Conservation (phyloP, 2,113 vertebrate species). For the Leptodactylus fuscus region DNA sequence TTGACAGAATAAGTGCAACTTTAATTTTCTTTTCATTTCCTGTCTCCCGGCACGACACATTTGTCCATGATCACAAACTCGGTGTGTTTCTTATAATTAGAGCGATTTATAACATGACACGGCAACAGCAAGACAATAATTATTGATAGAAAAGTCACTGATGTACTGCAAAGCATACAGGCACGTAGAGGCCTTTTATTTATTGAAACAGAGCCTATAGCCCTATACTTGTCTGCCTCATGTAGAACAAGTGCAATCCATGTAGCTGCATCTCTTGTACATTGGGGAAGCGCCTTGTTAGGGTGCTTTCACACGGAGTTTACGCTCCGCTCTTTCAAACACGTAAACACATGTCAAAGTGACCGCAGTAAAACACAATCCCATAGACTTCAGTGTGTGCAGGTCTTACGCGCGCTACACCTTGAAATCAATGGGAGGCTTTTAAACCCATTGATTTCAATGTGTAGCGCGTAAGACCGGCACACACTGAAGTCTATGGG, state of each 20-base stretch:
- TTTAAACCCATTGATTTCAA: too few species aligned
- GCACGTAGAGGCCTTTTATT: neutral
- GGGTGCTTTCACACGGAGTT: too few species aligned
- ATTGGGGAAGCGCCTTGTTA: neutral
- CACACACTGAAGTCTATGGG: too few species aligned
- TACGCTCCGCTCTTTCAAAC: too few species aligned
- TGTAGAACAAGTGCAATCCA: neutral
- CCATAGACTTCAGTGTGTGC: too few species aligned
- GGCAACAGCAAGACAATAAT: slow-evolving; percentile 9
- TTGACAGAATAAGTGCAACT: slow-evolving; percentile 35
- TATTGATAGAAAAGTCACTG: neutral
- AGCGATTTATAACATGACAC: neutral
- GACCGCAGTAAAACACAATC: too few species aligned
- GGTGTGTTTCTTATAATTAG: neutral
- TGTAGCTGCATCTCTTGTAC: neutral
- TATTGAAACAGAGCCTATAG: neutral
- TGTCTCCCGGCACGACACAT: neutral
- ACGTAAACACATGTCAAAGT: too few species aligned
- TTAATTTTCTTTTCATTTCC: slow-evolving; percentile 19
- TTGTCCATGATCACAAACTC: neutral
- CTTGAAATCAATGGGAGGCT: too few species aligned
- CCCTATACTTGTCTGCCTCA: neutral
- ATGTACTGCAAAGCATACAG: neutral
- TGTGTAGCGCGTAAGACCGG: too few species aligned
- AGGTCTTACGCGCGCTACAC: too few species aligned